Base-by-base conservation (phyloP, 2,888 invertebrate species). In the Drosophila aldrichi region DNA sequence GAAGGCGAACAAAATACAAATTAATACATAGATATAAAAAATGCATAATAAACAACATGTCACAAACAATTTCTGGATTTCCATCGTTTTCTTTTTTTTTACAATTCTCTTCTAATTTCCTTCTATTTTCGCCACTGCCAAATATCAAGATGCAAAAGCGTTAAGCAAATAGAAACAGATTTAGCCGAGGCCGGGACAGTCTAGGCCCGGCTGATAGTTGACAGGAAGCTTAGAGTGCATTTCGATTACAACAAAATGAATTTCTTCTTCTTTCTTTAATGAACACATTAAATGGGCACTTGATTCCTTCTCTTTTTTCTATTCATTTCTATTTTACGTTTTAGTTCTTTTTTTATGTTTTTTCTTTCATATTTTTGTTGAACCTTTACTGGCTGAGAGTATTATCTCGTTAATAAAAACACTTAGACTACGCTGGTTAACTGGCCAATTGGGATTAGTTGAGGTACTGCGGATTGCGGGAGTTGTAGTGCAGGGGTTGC, bases 1-100 rank as follows among this genome's bases (percentile, higher is more conserved):
- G 85, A 85, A 72, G 89, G 70, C 74, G 74, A 89, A 80, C 70
- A 76, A 87, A 89, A 74, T 81, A 77, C 69, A 76, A 81, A 80
- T 76, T 82, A 79, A 83, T 81, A 88, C 88, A 78, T 77, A 79
- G 74, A 82, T 79, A 78, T 77, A 20, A 6, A 80, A 80, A 81
- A 85, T 87, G 87, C 89, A 91, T 89, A 89, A 91, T 91, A 86
- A 91, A 91, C 91, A 91, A 91, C 90, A 90, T 88, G 91, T 90
- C 88, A 90, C 88, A 86, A 85, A 79, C 79, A 78, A 77, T 75
- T 69, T 65, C 54, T 65, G 52, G 59, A 63, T 58, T 65, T 70
- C 56, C 62, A 55, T 66, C 62, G 51, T 67, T 70, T 68, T 36
- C 64, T 59, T 68, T 25, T 25, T 25, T 38, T 68, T 60, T 57